phyloP scores from a whole-genome alignment of 2,797 vertebrate species.

The Alcedo quadribrachys region DNA sequence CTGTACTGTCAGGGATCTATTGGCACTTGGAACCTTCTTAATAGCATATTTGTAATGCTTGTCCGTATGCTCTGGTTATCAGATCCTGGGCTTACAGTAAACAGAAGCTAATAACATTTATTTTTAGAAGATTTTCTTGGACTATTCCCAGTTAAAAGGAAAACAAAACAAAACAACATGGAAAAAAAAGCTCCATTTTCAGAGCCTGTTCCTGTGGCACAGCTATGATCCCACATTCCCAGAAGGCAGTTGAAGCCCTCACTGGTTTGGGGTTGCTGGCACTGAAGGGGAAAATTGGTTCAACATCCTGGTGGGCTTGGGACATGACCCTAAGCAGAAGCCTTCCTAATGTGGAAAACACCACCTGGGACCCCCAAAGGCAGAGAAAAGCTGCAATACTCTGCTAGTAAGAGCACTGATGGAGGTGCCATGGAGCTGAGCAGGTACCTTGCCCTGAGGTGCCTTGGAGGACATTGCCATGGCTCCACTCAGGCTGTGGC shows the following conservation, averaged over 20 bases:
- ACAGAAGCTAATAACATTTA: conserved; percentile 30
- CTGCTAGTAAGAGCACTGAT: accelerated
- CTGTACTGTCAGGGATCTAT: neutral
- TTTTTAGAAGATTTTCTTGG: conserved; percentile 19
- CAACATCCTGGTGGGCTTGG: neutral
- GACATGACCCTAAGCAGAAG: neutral
- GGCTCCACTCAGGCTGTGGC: neutral
- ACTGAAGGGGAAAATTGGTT: accelerated
- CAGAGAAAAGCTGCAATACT: neutral
- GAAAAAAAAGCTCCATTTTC: neutral
- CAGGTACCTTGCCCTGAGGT: neutral
- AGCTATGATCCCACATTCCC: neutral
- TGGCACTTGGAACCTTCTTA: conserved; percentile 41
- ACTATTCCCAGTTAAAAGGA: neutral
- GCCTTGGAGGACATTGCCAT: neutral
- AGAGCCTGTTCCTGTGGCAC: neutral
- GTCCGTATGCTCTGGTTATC: conserved; percentile 22
- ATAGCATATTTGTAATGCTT: conserved; percentile 21
- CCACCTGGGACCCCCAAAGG: neutral
- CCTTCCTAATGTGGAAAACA: neutral
- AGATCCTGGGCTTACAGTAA: conserved; percentile 10
- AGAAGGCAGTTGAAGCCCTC: neutral
- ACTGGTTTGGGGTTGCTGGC: neutral
- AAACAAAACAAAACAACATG: neutral
- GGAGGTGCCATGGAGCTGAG: neutral